These are phyloP conservation scores for Oeneis ivallda DNA, from an alignment of 2,888 invertebrate genomes.

Conservation along the genomic window DNA sequence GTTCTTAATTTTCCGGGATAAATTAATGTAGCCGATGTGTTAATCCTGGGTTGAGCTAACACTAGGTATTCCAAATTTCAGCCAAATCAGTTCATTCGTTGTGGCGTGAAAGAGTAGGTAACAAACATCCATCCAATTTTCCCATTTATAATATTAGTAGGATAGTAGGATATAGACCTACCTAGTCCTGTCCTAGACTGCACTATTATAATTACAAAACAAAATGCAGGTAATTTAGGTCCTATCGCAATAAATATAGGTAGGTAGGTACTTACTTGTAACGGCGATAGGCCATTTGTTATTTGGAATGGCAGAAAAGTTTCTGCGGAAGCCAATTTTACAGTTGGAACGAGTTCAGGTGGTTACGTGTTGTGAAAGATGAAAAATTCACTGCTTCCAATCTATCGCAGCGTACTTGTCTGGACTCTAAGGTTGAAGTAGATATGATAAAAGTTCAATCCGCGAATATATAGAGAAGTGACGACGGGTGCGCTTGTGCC, in stretches of 20 bases:
- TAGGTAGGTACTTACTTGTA: neutral
- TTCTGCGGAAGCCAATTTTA: conserved; percentile 22
- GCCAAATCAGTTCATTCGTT: too few species aligned
- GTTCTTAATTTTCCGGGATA: too few species aligned
- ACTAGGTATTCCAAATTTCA: too few species aligned
- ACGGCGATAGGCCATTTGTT: conserved; percentile 21
- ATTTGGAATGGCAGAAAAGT: conserved; percentile 22
- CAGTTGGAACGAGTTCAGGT: conserved; percentile 25
- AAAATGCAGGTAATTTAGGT: conserved; percentile 11
- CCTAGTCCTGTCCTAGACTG: too few species aligned
- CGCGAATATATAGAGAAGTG: neutral
- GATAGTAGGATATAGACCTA: too few species aligned
- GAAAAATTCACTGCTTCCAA: neutral
- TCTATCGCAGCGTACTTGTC: neutral
- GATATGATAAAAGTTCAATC: neutral
- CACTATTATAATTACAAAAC: conserved; percentile 6
- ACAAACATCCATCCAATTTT: too few species aligned
- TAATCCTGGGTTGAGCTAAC: too few species aligned
- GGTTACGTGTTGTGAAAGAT: conserved; percentile 22
- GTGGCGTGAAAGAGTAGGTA: too few species aligned
- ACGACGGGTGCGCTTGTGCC: too few species aligned
- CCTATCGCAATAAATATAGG: conserved; percentile 19
- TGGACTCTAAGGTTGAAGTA: neutral
- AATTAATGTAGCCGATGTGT: too few species aligned
- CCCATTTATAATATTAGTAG: too few species aligned